Conservation (phyloP, 2,797 vertebrate species). For the Sebastes matsubarae region DNA sequence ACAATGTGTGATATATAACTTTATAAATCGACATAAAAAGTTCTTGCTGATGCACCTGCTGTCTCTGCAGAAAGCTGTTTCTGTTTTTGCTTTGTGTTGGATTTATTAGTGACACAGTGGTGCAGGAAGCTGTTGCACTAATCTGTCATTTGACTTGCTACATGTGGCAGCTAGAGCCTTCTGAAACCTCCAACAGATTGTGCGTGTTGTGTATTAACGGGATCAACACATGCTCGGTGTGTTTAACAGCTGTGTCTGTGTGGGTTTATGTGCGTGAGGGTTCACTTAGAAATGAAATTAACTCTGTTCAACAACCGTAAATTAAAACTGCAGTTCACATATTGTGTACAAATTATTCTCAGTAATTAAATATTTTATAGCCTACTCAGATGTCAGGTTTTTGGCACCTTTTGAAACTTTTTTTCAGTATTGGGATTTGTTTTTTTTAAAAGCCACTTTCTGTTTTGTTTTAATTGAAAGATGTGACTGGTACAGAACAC, state of each 20-base stretch:
- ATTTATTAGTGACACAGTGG: conserved; percentile 3
- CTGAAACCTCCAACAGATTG: conserved; percentile 45
- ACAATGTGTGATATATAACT: background rate
- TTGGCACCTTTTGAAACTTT: background rate
- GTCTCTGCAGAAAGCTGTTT: background rate
- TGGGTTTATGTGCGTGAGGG: background rate
- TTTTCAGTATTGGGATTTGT: conserved; percentile 1
- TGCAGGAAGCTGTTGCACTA: conserved; percentile 30
- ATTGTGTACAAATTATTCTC: conserved; percentile 24
- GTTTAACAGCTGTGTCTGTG: conserved; percentile 50
- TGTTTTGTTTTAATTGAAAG: background rate
- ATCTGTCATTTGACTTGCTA: conserved; percentile 42
- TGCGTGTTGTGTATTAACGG: conserved; percentile 10
- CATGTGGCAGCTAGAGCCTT: conserved; percentile 16
- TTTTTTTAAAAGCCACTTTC: background rate
- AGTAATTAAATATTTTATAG: conserved; percentile 24
- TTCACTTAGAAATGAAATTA: conserved; percentile 20
- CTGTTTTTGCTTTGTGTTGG: background rate
- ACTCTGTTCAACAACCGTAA: background rate
- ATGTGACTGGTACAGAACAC: background rate
- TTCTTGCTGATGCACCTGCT: background rate
- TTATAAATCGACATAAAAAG: background rate
- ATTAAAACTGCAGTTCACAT: conserved; percentile 21
- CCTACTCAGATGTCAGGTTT: background rate
- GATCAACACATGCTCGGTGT: conserved; percentile 38